Base-by-base conservation (phyloP, 2,888 invertebrate species). In the Aproaerema taeniolella region DNA sequence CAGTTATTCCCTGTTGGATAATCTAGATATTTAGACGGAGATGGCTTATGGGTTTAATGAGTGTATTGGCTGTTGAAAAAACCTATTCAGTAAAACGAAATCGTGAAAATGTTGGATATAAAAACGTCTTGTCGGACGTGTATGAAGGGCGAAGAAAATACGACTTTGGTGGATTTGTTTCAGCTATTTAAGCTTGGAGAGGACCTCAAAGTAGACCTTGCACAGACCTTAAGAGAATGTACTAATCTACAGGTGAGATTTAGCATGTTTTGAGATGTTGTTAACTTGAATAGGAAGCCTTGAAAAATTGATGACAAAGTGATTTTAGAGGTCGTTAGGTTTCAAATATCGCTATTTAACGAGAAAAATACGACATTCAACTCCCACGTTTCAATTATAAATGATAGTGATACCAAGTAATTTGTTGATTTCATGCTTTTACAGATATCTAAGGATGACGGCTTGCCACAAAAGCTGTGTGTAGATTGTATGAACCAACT, bases 391-490 rank as follows among this genome's bases (percentile, higher is more conserved):
- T n/a, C n/a, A 30, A 28, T 28, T 13, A 7, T 30, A 30, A 30
- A 30, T 30, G 4, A 12, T n/a, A 30, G 3, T 12, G 2, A 25
- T 14, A 25, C 9, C 26, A 25, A 14, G 2, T 15, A 37, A 12
- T 31, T 35, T 30, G 16, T 33, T 31, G 26, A 11, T 31, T 2
- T 24, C 26, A 41, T 26, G 13, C 6, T 11, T 36, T 38, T 58
- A 13, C 56, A 87, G 87, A 63, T 81, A 1, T 52, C 58, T 9
- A 58, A 63, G 50, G 83, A 83, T 28, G 91, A 91, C 71, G 88
- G 88, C 26, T 61, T 91, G 39, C 91, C 91, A 1, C 88, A 90
- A 54, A 81, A 81, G 38, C 72, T 91, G 33, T 92, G 91, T 54
- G 53, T 70, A 45, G 67, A 75, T 5, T 92, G 91, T 61, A 76